phyloP scores from a whole-genome alignment of 2,888 invertebrate species.

The Endotricha flammealis region DNA sequence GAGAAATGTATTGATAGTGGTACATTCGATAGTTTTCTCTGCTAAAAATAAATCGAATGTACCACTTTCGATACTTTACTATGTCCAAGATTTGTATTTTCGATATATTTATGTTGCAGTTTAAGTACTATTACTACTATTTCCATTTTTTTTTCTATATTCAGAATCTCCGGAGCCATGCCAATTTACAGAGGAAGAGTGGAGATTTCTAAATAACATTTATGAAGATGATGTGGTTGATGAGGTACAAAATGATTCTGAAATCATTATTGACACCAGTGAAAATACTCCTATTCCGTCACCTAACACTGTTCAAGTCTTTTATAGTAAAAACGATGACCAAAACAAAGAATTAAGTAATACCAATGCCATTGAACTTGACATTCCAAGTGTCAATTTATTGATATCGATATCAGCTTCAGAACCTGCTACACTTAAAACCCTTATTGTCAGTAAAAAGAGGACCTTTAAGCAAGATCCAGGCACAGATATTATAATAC shows the following conservation, averaged over 20 bases:
- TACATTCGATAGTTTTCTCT: too few species aligned
- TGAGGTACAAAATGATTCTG: conserved; percentile 3
- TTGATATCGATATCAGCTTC: background rate
- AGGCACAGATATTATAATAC: too few species aligned
- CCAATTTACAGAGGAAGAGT: too few species aligned
- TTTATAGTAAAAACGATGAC: background rate
- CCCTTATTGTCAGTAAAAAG: conserved; percentile 7
- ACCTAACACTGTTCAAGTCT: conserved; percentile 5
- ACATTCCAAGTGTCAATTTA: background rate
- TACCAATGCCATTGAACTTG: background rate
- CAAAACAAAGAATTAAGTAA: background rate
- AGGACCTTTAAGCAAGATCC: background rate
- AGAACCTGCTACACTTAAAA: background rate
- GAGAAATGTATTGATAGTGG: too few species aligned
- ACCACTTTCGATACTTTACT: too few species aligned
- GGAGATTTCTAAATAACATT: conserved; percentile 1
- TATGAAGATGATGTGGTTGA: background rate
- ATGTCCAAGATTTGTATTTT: too few species aligned
- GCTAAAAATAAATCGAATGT: too few species aligned
- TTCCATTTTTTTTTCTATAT: too few species aligned
- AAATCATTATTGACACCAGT: conserved; percentile 7
- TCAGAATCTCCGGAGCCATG: too few species aligned
- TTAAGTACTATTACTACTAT: too few species aligned
- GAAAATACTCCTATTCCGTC: conserved; percentile 9
- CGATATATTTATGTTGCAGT: too few species aligned